Percentiles rank a stretch among this genome's conserved stretches.
phyloP scores from a whole-genome alignment of 2,113 vertebrate genomes.

The Laticauda colubrina region DNA sequence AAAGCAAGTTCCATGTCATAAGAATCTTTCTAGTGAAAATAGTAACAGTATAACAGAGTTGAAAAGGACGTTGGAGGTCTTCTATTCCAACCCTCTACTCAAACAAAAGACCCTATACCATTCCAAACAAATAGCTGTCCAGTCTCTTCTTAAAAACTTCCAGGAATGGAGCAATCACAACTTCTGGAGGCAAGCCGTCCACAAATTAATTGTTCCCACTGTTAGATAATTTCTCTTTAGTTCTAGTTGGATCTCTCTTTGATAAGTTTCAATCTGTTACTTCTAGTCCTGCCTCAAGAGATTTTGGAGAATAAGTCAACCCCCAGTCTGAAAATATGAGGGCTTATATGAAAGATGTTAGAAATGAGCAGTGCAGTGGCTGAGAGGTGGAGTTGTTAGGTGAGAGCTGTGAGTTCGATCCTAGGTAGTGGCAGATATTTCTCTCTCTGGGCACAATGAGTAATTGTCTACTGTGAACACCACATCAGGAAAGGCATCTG shows the following conservation, averaged over 20 bases:
- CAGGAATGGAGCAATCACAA: not conserved
- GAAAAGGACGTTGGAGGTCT: not conserved
- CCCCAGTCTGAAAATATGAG: not conserved
- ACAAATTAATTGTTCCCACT: not conserved
- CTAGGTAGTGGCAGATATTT: not conserved
- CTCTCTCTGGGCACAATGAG: not conserved
- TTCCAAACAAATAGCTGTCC: not conserved
- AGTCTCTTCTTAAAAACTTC: not conserved
- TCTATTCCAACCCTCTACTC: not conserved
- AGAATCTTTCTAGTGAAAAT: not conserved
- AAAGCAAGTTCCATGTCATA: not conserved
- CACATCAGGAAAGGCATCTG: not conserved
- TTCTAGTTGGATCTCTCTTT: not conserved
- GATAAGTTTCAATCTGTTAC: not conserved
- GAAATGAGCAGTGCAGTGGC: not conserved
- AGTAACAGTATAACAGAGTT: not conserved
- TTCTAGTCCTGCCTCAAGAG: not conserved
- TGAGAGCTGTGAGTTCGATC: not conserved
- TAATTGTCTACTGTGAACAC: not conserved
- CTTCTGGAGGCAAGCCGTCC: not conserved
- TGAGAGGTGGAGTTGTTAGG: not conserved
- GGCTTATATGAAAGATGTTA: not conserved
- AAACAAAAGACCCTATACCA: not conserved
- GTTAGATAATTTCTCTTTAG: not conserved
- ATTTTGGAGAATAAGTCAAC: not conserved